Percentiles rank a stretch among this genome's conserved stretches.
phyloP scores from a whole-genome alignment of 2,888 invertebrate genomes.

The Bellardia pandia region DNA sequence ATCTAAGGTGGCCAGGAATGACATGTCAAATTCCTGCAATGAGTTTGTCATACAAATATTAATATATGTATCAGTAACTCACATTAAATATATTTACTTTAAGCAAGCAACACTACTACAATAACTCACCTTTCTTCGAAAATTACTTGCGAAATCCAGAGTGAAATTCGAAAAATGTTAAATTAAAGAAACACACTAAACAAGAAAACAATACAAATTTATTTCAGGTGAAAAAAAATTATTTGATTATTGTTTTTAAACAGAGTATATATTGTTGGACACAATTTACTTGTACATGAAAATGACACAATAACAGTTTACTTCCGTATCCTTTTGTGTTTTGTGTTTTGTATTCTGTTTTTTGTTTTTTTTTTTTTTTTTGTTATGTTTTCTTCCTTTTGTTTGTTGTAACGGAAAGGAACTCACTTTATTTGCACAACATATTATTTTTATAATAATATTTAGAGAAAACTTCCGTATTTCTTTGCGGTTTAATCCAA shows the following conservation, averaged over 20 bases:
- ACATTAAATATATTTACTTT: neutral
- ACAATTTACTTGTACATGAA: conserved; percentile 25
- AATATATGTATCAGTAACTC: neutral
- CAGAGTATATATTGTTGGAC: conserved; percentile 15
- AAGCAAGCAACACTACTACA: neutral
- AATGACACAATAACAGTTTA: conserved; percentile 75
- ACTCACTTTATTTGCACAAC: conserved; percentile 74
- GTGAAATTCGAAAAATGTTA: conserved; percentile 76
- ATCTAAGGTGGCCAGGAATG: conserved; percentile 85
- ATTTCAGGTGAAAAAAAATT: conserved; percentile 30
- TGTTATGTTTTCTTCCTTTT: conserved; percentile 63
- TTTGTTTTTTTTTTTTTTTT: conserved; percentile 66
- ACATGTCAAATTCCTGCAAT: conserved; percentile 84
- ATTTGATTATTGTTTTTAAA: conserved; percentile 54
- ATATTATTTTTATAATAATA: conserved; percentile 68
- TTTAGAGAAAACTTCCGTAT: conserved; percentile 81
- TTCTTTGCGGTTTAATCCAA: conserved; percentile 81
- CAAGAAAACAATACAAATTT: conserved; percentile 4
- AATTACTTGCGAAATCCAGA: conserved; percentile 84
- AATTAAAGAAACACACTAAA: conserved; percentile 15
- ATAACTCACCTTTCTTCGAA: conserved; percentile 80
- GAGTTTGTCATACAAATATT: conserved; percentile 7
- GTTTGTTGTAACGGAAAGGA: conserved; percentile 66
- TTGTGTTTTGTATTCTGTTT: conserved; percentile 72
- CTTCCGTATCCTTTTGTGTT: conserved; percentile 79